A percentile compares a stretch with the other conserved stretches of the same genome.
Evolutionary conservation across 2,797 vertebrate species (phyloP).

Genomic region (Typhlichthys eigenmanni): DNA sequence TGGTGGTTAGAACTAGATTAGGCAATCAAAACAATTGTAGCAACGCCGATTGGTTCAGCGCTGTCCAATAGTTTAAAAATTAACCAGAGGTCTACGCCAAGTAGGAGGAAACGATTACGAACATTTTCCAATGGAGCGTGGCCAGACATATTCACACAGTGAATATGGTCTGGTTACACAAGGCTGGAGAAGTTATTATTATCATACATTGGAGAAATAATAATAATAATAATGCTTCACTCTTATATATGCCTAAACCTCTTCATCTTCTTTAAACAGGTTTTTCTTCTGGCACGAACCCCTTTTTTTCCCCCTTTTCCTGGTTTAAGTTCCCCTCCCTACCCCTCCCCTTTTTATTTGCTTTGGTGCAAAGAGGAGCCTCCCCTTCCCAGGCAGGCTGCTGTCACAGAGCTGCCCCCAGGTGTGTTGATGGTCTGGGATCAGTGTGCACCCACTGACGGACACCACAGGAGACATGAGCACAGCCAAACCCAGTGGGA

Average conservation of each 20-base stretch:
- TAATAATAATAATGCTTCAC: background rate
- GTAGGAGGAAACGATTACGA: too few species aligned
- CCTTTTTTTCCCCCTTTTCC: constrained; percentile 44
- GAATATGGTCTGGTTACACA: too few species aligned
- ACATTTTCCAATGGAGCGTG: too few species aligned
- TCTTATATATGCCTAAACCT: constrained; percentile 3
- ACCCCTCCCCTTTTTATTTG: constrained; percentile 8
- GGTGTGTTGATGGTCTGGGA: constrained; percentile 82
- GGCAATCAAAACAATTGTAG: too few species aligned
- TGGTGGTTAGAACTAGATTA: too few species aligned
- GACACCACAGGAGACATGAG: constrained; percentile 84
- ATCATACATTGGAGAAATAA: too few species aligned
- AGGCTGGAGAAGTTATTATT: too few species aligned
- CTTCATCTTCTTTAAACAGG: constrained; percentile 46
- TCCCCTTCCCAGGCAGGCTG: constrained; percentile 7
- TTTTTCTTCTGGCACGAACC: constrained; percentile 27
- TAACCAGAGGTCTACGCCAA: too few species aligned
- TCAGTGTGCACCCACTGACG: constrained; percentile 69
- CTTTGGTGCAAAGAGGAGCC: constrained; percentile 26
- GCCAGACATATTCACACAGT: too few species aligned
- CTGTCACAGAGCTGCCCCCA: constrained; percentile 26
- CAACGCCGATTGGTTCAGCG: too few species aligned
- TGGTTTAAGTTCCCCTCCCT: constrained; percentile 36
- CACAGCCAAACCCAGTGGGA: constrained; percentile 88
- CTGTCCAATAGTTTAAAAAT: too few species aligned